Evolutionary conservation across 2,113 vertebrate genomes (phyloP), one percentile per base, ranked within the genome.

Genomic region (Todiramphus saurophagus): DNA sequence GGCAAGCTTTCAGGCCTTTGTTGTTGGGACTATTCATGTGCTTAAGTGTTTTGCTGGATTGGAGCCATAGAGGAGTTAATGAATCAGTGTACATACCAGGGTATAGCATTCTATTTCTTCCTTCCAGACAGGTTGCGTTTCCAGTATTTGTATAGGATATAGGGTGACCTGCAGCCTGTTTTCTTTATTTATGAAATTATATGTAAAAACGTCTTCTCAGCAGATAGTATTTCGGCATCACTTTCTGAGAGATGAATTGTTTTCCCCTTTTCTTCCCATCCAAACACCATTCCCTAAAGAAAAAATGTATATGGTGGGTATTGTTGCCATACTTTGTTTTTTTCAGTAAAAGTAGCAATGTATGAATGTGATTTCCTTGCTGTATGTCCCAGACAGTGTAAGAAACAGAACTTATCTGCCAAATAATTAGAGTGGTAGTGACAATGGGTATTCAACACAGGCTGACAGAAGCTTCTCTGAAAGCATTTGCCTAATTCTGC

Each of bases 31-130:
- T 95, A 96, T 92, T 95, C 96, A 95, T 90, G 88, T 87, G 83
- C 95, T 93, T 96, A 97, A 94, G 94, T 97, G 92, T 96, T 97
- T 96, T 96, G 90, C 89, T 96, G 96, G 96, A 96, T 75, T 93
- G 92, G 85, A 96, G 92, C 90, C 96, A 97, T 80, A 79, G 86
- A 94, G 73, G 83, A 93, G 90, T 96, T 96, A 97, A 93, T 94
- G 95, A 96, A 96, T 94, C 91, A 94, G 83, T 51, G 92, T 66
- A 89, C 92, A 96, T 96, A 93, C 86, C 95, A 96, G 83, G 37
- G 58, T 66, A 93, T 37, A 89, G 73, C 89, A 87, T 96, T 96
- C 53, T 95, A 15, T 92, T 97, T 81, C 92, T 91, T 66, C 90
- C 93, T 89, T 74, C 80, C 95, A 95, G 95, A 81, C 89, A 63